Percentiles rank a stretch among this genome's conserved stretches.
These are phyloP conservation scores for Drosophila prostipennis DNA, from an alignment of 2,888 invertebrate genomes.

Conservation along the genomic window DNA sequence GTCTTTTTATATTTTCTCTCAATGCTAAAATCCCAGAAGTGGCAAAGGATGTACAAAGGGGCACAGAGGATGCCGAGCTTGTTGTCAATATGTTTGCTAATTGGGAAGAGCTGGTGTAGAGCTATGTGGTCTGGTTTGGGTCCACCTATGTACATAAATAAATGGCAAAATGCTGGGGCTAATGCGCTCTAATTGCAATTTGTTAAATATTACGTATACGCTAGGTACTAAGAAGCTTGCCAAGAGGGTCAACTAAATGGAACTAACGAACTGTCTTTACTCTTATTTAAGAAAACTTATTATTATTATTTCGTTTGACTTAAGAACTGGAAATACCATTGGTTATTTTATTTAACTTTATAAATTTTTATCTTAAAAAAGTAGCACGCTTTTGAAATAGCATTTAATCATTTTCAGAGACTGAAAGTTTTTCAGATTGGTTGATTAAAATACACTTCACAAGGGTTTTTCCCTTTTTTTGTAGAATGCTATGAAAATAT, in stretches of 20 bases:
- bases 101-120: constrained; percentile 12
- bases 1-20: no score
- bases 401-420: background rate
- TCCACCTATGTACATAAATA: constrained; percentile 51
- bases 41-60: background rate
- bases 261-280: background rate
- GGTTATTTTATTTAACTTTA: no score
- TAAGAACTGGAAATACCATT: no score
- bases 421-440: no score
- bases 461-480: no score
- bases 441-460: no score
- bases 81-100: constrained; percentile 48
- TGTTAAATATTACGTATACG: constrained; percentile 57
- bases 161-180: constrained; percentile 46
- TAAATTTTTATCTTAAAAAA: no score
- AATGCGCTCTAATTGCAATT: constrained; percentile 67
- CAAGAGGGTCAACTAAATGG: background rate
- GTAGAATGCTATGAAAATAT: background rate
- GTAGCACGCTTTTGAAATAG: no score
- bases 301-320: no score
- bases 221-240: constrained; percentile 16
- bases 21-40: background rate
- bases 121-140: background rate
- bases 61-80: background rate
- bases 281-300: background rate